Conservation (phyloP, 2,797 vertebrate genomes). For the Amblyopsis hoosieri region DNA sequence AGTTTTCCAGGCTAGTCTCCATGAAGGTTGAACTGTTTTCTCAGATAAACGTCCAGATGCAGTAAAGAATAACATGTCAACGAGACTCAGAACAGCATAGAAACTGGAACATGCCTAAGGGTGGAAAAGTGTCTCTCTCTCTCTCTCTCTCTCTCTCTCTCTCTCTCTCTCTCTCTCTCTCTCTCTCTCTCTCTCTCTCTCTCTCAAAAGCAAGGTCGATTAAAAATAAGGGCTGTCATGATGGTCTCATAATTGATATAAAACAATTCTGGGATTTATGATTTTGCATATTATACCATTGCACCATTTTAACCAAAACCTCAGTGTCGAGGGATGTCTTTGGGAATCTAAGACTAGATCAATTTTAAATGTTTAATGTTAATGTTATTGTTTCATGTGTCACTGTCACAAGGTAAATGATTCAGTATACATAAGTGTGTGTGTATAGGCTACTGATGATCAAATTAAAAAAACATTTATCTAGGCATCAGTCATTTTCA, state of each 20-base stretch:
- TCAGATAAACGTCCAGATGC: conserved; percentile 58
- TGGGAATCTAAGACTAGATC: too few species aligned
- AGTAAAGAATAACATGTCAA: conserved; percentile 64
- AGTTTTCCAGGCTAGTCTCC: conserved; percentile 61
- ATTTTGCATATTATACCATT: too few species aligned
- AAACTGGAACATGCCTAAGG: conserved; percentile 59
- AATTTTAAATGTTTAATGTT: too few species aligned
- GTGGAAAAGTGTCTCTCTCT: conserved; percentile 36
- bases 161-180: conserved; percentile 36
- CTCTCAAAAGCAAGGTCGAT: conserved; percentile 22
- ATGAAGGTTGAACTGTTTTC: conserved; percentile 51
- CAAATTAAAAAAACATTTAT: conserved; percentile 1
- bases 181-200: conserved; percentile 42
- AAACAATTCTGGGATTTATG: too few species aligned
- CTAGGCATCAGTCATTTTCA: background rate
- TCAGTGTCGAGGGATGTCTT: too few species aligned
- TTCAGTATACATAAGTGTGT: background rate
- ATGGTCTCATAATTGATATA: background rate
- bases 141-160: conserved; percentile 19
- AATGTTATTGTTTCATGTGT: too few species aligned
- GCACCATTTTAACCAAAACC: too few species aligned
- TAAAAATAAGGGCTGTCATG: conserved; percentile 10
- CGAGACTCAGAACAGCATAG: conserved; percentile 45
- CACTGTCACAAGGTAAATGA: too few species aligned
- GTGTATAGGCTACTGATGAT: background rate